Conservation (phyloP, 2,113 vertebrate genomes). For the Chaenogobius annularis region DNA sequence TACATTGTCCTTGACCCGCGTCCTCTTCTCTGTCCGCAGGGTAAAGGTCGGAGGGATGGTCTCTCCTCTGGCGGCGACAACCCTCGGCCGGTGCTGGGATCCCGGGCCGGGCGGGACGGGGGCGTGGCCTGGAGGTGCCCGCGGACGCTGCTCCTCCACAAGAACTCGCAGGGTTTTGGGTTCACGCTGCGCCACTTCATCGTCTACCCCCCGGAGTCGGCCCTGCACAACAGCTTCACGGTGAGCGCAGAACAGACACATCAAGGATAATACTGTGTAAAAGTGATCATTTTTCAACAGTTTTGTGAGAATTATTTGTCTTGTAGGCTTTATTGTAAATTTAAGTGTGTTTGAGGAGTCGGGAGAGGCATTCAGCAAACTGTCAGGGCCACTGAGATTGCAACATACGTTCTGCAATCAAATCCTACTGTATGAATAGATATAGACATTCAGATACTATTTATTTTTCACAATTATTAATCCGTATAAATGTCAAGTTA, state of each 20-base stretch:
- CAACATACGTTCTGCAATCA: neutral
- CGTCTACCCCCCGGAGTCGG: constrained; percentile 93
- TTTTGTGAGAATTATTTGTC: neutral
- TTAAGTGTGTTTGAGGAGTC: neutral
- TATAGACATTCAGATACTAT: no score
- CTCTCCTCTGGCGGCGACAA: constrained; percentile 80
- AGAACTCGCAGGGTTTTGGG: constrained; percentile 91
- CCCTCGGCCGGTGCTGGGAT: constrained; percentile 76
- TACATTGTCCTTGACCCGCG: neutral
- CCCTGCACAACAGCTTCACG: constrained; percentile 84
- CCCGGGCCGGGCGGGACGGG: constrained; percentile 76
- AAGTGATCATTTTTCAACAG: no score
- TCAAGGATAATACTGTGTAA: neutral
- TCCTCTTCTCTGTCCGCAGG: constrained; percentile 54
- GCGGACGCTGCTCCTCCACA: constrained; percentile 86
- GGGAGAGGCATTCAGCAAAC: neutral
- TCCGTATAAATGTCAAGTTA: no score
- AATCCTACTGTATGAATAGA: no score
- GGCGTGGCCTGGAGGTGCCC: constrained; percentile 86
- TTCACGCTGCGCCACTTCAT: constrained; percentile 98
- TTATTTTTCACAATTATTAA: no score
- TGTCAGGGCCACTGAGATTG: neutral
- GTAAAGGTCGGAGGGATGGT: constrained; percentile 87
- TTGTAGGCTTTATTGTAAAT: no score
- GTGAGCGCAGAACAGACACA: constrained; percentile 69